phyloP scores from a whole-genome alignment of 2,113 vertebrate species.

The Eonycteris spelaea region DNA sequence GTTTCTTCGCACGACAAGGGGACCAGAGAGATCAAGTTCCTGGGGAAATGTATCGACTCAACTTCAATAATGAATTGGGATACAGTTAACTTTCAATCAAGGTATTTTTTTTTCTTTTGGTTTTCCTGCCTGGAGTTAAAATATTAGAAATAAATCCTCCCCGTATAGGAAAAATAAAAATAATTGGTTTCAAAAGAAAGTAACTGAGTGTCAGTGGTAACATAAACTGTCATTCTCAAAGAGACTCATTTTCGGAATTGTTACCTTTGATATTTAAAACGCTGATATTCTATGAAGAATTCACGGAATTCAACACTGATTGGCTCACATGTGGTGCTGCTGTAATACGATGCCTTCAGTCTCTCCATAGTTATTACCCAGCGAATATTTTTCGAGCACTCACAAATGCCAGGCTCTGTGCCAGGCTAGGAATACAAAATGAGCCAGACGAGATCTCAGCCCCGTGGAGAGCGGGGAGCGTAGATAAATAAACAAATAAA shows the following conservation, averaged over 20 bases:
- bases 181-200: slow-evolving; percentile 5
- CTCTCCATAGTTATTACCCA: background rate
- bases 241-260: background rate
- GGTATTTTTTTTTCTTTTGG: background rate
- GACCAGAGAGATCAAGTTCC: background rate
- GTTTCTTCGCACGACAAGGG: accelerated
- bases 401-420: background rate
- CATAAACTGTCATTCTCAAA: background rate
- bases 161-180: background rate
- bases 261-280: background rate
- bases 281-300: background rate
- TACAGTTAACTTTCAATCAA: background rate
- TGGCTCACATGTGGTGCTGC: background rate
- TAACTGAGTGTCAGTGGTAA: background rate
- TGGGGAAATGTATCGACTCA: background rate
- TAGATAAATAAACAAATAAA: background rate
- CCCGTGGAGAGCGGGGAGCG: background rate
- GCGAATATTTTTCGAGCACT: background rate
- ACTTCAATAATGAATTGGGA: background rate
- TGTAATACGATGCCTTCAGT: background rate
- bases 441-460: background rate
- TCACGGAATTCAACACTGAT: background rate
- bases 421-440: background rate
- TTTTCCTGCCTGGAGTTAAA: background rate
- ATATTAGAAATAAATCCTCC: background rate